These are phyloP conservation scores for Graptemys geographica DNA, from an alignment of 2,797 vertebrate genomes.

Conservation along the genomic window DNA sequence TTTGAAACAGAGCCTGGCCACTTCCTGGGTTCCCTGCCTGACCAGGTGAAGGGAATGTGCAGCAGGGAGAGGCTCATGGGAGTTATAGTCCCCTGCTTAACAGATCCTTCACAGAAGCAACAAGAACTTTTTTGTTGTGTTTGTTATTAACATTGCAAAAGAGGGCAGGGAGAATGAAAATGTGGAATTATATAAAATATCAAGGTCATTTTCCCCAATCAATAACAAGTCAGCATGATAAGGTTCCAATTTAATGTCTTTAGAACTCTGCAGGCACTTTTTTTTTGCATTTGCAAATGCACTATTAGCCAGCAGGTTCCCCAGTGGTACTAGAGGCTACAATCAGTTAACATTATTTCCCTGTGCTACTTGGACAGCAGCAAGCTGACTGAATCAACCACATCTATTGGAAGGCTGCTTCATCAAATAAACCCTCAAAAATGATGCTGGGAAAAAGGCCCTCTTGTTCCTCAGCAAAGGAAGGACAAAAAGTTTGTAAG, in stretches of 20 bases:
- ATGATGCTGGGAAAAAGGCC: not conserved
- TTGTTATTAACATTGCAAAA: no score
- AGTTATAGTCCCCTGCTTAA: no score
- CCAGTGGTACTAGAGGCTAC: not conserved
- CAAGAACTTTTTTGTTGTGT: no score
- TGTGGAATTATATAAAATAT: not conserved
- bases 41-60: no score
- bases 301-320: not conserved
- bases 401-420: not conserved
- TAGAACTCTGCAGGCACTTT: not conserved
- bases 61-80: no score
- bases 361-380: not conserved
- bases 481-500: not conserved
- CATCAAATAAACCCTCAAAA: not conserved
- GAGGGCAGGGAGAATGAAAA: no score
- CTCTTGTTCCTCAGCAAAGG: not conserved
- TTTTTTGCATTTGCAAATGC: conserved; percentile 27
- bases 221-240: not conserved
- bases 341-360: not conserved
- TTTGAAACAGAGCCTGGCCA: no score
- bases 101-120: no score
- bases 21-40: no score
- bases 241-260: not conserved
- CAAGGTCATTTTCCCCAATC: not conserved
- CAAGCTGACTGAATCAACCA: conserved; percentile 9